Conservation (phyloP, 2,888 invertebrate genomes). For the Tillus elongatus region DNA sequence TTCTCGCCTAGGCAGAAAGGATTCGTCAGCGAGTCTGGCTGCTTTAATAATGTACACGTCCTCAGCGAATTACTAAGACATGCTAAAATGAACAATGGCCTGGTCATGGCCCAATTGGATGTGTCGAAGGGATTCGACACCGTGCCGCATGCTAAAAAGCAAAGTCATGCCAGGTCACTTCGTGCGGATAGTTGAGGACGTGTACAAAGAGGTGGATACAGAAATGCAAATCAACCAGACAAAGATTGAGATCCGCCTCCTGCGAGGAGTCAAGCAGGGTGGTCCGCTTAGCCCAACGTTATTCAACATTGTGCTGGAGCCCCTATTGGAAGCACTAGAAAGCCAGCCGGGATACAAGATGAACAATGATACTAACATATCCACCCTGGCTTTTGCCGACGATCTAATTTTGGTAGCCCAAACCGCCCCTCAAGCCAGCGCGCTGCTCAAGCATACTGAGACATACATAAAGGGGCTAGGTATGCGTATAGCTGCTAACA, state of each 20-base stretch:
- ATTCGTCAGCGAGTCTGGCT: no score
- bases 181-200: conserved; percentile 25
- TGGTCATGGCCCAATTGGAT: no score
- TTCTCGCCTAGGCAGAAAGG: no score
- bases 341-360: conserved; percentile 20
- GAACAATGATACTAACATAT: conserved; percentile 17
- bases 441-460: conserved; percentile 22
- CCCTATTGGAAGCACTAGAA: conserved; percentile 25
- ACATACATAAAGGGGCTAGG: conserved; percentile 26
- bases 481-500: conserved; percentile 19
- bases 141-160: no score
- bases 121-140: no score
- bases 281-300: conserved; percentile 35
- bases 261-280: conserved; percentile 38
- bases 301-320: conserved; percentile 34
- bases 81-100: no score
- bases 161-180: no score
- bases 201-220: conserved; percentile 32
- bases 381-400: conserved; percentile 36
- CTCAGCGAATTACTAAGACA: no score
- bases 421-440: conserved; percentile 29
- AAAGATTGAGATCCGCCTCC: conserved; percentile 21
- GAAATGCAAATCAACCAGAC: conserved; percentile 21
- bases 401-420: conserved; percentile 32
- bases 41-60: no score